Evolutionary conservation across 2,113 vertebrate genomes (phyloP).

Genomic region (Aphyosemion australe): DNA sequence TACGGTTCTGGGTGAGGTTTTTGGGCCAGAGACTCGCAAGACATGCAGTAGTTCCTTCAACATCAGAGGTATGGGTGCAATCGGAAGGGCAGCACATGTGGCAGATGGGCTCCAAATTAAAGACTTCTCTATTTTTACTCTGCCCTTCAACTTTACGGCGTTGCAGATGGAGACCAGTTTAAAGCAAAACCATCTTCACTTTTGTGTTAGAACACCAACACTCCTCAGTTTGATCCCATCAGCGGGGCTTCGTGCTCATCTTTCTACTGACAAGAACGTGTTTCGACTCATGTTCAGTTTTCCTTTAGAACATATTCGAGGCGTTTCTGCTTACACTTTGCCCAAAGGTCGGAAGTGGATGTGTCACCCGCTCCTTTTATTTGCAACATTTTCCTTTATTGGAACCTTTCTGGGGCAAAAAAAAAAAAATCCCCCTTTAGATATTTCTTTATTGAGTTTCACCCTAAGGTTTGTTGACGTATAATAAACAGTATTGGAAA

Average conservation of each 20-base stretch:
- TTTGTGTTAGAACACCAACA: slow-evolving; percentile 10
- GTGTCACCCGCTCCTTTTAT: slow-evolving; percentile 31
- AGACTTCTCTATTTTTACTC: slow-evolving; percentile 77
- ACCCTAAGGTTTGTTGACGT: slow-evolving; percentile 52
- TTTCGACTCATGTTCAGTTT: slow-evolving; percentile 37
- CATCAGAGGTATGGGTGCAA: slow-evolving; percentile 67
- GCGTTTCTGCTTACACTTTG: slow-evolving; percentile 56
- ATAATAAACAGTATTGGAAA: slow-evolving; percentile 37
- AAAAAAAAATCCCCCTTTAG: slow-evolving; percentile 41
- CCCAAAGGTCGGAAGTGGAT: slow-evolving; percentile 60
- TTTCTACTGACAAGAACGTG: background rate
- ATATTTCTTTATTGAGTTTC: slow-evolving; percentile 66
- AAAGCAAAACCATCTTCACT: slow-evolving; percentile 14
- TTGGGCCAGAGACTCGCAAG: slow-evolving; percentile 51
- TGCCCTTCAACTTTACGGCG: slow-evolving; percentile 55
- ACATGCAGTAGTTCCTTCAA: slow-evolving; percentile 50
- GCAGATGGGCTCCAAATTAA: slow-evolving; percentile 79
- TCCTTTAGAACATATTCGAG: slow-evolving; percentile 25
- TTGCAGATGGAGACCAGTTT: slow-evolving; percentile 55
- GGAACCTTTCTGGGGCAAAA: slow-evolving; percentile 53
- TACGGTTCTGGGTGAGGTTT: slow-evolving; percentile 30
- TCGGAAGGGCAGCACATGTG: slow-evolving; percentile 76
- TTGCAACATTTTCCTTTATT: slow-evolving; percentile 46
- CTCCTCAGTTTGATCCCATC: background rate
- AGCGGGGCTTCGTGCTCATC: background rate